Evolutionary conservation across 2,888 invertebrate species (phyloP), one percentile per base, ranked within the genome.

Genomic region (Epinotia nisella): DNA sequence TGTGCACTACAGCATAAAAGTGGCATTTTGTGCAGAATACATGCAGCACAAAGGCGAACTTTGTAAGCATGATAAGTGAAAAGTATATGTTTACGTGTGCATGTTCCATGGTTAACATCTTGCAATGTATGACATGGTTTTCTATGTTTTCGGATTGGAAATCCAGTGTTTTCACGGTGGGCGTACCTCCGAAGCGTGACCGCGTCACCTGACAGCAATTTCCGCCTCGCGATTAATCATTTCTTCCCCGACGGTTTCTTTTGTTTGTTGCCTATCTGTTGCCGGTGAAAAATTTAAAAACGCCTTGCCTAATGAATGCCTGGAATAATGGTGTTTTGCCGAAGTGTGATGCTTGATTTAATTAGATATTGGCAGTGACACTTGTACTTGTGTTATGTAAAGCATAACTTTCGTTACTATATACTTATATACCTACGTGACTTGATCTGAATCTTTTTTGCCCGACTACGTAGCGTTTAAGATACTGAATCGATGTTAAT

Each of bases 161-260:
- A 13, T 51, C 19, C 39, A 69, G 51, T 39, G 49, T 68, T 68
- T 49, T 9, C 21, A 21, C 19, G 35, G 13, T 19, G 59, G 51
- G 21, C 59, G 60, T 21, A 39, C 19, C 49, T 60, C 21, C 88
- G 79, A 90, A 85, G 82, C 90, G 85, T 91, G 90, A 91, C 89
- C 71, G 85, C 80, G 76, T 67, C 77, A 78, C 80, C 78, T 76
- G 80, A 75, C 78, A 79, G 82, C 81, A 84, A 87, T 90, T 90
- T 89, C 88, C 87, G 84, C 75, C 71, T 75, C 72, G 76, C 85
- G 79, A 92, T 92, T 90, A 91, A 92, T 92, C 91, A 91, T 90
- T 89, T 86, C 83, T 84, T 84, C 79, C 78, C 77, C 79, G 75
- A 80, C 79, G 80, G 83, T 82, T 85, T 83, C 85, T 83, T 86